Percentiles rank a stretch among this genome's conserved stretches.
Evolutionary conservation across 2,113 vertebrate genomes (phyloP).

Genomic region (Ictalurus furcatus): DNA sequence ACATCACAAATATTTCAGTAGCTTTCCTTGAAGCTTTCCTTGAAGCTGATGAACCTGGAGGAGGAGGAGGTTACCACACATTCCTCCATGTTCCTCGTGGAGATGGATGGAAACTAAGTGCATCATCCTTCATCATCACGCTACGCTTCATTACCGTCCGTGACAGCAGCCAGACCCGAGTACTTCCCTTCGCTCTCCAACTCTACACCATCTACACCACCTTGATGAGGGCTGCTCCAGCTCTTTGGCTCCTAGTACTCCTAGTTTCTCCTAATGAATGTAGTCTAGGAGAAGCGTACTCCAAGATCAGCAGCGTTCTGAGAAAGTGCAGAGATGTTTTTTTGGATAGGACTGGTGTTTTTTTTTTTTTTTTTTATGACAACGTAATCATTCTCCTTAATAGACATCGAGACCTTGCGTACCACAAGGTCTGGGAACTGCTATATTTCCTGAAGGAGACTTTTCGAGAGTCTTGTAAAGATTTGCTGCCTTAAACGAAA

Average conservation of each 20-base stretch:
- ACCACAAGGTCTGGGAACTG: conserved; percentile 20
- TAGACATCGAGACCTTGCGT: not conserved
- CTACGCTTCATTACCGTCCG: conserved; percentile 71
- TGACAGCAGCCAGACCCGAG: conserved; percentile 66
- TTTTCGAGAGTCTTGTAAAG: not conserved
- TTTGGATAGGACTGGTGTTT: not conserved
- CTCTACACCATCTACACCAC: not conserved
- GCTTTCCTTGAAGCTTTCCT: too few species aligned
- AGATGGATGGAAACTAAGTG: conserved; percentile 51
- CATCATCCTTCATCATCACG: conserved; percentile 65
- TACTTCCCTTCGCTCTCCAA: conserved; percentile 61
- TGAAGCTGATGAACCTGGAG: conserved; percentile 55
- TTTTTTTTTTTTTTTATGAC: not conserved
- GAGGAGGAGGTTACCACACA: conserved; percentile 56
- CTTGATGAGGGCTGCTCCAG: not conserved
- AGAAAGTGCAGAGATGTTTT: not conserved
- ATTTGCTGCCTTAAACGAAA: not conserved
- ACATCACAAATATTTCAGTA: not conserved
- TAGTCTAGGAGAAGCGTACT: not conserved
- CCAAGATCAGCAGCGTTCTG: not conserved
- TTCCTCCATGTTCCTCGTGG: conserved; percentile 62
- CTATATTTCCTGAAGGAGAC: not conserved
- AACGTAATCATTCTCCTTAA: conserved; percentile 30
- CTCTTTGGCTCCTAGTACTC: not conserved
- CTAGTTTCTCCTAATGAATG: not conserved